Evolutionary conservation across 2,888 invertebrate species (phyloP).

Genomic region (Chrysomela aeneicollis): DNA sequence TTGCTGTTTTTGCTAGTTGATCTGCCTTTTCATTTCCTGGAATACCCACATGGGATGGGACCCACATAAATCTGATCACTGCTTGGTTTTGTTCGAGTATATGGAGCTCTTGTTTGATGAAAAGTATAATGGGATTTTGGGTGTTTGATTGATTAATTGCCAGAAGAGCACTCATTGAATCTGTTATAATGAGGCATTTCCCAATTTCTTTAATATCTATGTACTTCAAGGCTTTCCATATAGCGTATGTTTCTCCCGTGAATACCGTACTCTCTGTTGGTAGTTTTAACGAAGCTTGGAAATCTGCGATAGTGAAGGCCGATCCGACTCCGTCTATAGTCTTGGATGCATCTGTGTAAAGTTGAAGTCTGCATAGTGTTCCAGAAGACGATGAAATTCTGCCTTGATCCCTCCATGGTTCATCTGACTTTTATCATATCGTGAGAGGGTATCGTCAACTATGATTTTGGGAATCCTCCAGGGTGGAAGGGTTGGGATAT

Average conservation of each 20-base stretch:
- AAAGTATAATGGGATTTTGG: neutral
- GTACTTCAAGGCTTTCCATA: constrained; percentile 12
- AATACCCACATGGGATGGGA: neutral
- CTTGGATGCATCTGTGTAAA: constrained; percentile 10
- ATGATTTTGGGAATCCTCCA: constrained; percentile 2
- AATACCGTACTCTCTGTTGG: constrained; percentile 12
- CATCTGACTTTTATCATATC: neutral
- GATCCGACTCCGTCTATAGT: constrained; percentile 9
- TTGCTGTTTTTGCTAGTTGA: neutral
- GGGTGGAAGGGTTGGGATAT: constrained; percentile 9
- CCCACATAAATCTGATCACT: constrained; percentile 13
- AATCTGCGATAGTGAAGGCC: constrained; percentile 1
- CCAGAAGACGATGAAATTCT: constrained; percentile 2
- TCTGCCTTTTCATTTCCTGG: no score
- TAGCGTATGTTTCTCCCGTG: constrained; percentile 12
- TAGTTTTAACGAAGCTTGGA: constrained; percentile 8
- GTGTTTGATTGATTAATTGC: constrained; percentile 9
- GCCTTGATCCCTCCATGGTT: neutral
- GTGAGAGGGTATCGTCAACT: constrained; percentile 8
- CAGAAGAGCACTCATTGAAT: constrained; percentile 8
- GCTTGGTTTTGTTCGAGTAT: constrained; percentile 4
- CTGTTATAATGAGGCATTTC: constrained; percentile 12
- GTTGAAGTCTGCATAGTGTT: constrained; percentile 5
- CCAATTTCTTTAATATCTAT: constrained; percentile 1
- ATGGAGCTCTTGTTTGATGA: constrained; percentile 6